Conservation (phyloP, 2,888 invertebrate species). For the Crepidodera aurea region DNA sequence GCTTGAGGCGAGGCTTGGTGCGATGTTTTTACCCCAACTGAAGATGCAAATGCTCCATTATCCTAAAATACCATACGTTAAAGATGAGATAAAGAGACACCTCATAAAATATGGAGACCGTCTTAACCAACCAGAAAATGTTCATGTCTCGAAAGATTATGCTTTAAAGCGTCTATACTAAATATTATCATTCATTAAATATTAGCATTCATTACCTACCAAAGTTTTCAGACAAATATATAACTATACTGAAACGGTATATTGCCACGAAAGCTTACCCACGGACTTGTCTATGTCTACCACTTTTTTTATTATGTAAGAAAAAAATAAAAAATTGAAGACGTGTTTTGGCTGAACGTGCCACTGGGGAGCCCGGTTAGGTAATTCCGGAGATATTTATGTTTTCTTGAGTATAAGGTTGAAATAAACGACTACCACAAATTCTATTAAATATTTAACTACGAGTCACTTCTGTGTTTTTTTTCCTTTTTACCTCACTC, state of each 20-base stretch:
- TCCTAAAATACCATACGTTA: no score
- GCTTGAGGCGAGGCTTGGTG: no score
- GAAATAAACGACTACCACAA: conserved; percentile 29
- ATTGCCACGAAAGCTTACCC: not conserved
- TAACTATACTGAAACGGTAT: not conserved
- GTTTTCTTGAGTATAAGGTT: conserved; percentile 28
- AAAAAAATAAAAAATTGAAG: conserved; percentile 34
- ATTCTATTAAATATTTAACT: conserved; percentile 29
- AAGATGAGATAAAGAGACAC: no score
- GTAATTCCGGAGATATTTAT: conserved; percentile 42
- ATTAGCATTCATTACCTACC: no score
- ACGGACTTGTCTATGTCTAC: conserved; percentile 5
- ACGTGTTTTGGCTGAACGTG: conserved; percentile 34
- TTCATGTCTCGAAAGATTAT: no score
- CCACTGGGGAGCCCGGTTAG: conserved; percentile 31
- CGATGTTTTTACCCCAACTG: no score
- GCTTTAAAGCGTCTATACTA: no score
- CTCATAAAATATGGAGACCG: no score
- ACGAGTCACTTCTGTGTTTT: not conserved
- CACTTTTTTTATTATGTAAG: conserved; percentile 30
- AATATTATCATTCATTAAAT: no score
- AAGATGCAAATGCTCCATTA: no score
- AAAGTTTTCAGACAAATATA: no score
- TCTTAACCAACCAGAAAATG: no score
- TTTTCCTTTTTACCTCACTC: not conserved